Conservation (phyloP, 2,797 vertebrate genomes). For the Acanthornis magna region DNA sequence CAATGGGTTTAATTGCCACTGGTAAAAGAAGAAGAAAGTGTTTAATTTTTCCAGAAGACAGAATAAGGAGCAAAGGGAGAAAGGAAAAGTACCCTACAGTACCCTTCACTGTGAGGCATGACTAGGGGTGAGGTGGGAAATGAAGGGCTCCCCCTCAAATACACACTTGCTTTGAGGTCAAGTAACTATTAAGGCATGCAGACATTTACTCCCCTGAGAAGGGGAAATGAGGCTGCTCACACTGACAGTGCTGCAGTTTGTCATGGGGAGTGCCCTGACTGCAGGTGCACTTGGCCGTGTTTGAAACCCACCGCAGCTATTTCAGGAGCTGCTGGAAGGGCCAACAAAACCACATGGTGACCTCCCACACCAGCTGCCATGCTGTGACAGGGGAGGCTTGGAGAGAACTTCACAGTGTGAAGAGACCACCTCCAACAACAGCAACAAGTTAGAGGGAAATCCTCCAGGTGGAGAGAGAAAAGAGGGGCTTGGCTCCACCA, state of each 20-base stretch:
- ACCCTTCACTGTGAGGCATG: neutral
- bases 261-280: neutral
- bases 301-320: accelerated
- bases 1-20: constrained; percentile 86
- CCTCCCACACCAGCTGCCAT: neutral
- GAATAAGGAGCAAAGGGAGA: neutral
- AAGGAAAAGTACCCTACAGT: neutral
- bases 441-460: neutral
- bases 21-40: constrained; percentile 41
- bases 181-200: neutral
- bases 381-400: neutral
- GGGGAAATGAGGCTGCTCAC: neutral
- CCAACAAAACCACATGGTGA: neutral
- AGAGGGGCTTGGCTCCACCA: neutral
- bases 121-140: neutral
- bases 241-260: neutral
- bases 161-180: neutral
- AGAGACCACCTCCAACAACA: neutral
- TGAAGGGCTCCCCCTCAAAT: neutral
- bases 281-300: neutral
- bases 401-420: neutral
- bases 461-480: neutral
- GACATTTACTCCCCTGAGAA: neutral
- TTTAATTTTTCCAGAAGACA: neutral
- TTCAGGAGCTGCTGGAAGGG: neutral